phyloP scores from a whole-genome alignment of 2,888 invertebrate species.

The Eristalis intricaria region DNA sequence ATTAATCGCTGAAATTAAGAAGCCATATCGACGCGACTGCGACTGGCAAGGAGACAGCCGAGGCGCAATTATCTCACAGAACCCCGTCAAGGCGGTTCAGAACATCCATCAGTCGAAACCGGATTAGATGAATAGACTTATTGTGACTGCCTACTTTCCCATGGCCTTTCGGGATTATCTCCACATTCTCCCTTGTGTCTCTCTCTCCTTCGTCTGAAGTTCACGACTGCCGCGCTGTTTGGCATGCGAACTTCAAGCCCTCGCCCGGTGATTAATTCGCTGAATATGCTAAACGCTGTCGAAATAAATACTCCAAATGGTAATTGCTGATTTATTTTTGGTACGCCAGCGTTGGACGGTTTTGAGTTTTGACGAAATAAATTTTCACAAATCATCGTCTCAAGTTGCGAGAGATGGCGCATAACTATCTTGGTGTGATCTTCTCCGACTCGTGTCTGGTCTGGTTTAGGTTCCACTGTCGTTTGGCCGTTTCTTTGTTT shows the following conservation, averaged over 20 bases:
- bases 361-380: neutral
- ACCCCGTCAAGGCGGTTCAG: slow-evolving; percentile 10
- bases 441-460: neutral
- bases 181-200: no score
- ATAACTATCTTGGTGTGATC: neutral
- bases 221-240: slow-evolving; percentile 1
- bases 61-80: slow-evolving; percentile 21
- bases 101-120: slow-evolving; percentile 37
- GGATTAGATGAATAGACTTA: slow-evolving; percentile 39
- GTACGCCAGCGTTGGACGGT: neutral
- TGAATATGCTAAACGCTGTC: slow-evolving; percentile 43
- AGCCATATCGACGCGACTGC: neutral
- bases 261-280: slow-evolving; percentile 36
- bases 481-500: neutral
- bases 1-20: slow-evolving; percentile 9
- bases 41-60: neutral
- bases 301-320: slow-evolving; percentile 34
- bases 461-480: neutral
- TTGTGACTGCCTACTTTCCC: slow-evolving; percentile 17
- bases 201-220: slow-evolving; percentile 5
- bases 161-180: slow-evolving; percentile 32
- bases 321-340: slow-evolving; percentile 15
- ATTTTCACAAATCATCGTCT: neutral
- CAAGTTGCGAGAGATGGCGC: no score
- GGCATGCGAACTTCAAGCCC: neutral